These are phyloP conservation scores for Conger conger DNA, from an alignment of 2,113 vertebrate species.

Conservation along the genomic window DNA sequence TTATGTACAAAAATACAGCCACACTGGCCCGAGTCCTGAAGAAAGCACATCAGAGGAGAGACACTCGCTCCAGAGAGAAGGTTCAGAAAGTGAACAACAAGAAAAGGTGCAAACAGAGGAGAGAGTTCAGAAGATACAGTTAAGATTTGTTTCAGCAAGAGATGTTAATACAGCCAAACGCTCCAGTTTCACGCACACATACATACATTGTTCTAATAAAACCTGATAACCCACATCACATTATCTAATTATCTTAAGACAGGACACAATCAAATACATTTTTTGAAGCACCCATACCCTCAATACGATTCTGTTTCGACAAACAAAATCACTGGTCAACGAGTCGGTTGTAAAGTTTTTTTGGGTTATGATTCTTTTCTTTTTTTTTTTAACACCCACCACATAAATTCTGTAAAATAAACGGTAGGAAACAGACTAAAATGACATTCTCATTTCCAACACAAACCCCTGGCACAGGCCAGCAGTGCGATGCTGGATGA, in stretches of 20 bases:
- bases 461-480: background rate
- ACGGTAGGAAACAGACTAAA: background rate
- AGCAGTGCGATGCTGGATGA: background rate
- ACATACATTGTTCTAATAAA: background rate
- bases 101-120: background rate
- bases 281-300: background rate
- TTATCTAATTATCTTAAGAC: background rate
- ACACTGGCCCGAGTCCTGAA: constrained; percentile 37
- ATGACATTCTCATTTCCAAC: background rate
- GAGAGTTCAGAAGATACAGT: background rate
- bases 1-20: constrained; percentile 71
- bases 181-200: background rate
- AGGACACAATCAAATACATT: background rate
- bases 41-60: constrained; percentile 61
- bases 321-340: background rate
- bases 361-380: no score
- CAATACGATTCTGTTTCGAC: background rate
- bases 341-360: background rate
- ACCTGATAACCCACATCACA: background rate
- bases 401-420: background rate
- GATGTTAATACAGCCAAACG: background rate
- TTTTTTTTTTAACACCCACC: background rate
- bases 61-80: constrained; percentile 53
- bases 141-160: background rate
- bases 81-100: background rate